phyloP scores from a whole-genome alignment of 2,888 invertebrate species.

The Caenorhabditis sinica region DNA sequence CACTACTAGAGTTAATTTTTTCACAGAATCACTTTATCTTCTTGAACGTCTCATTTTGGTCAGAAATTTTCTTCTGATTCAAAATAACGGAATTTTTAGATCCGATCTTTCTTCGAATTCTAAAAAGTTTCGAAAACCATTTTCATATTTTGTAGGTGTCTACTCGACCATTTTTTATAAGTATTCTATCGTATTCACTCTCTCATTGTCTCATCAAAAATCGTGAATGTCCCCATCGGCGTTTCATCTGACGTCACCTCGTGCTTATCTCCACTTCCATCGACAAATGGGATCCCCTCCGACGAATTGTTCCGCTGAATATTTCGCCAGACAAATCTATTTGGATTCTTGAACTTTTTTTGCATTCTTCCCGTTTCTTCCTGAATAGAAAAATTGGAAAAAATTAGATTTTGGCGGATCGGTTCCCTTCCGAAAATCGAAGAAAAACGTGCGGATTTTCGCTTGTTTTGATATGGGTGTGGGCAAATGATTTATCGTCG shows the following conservation, averaged over 20 bases:
- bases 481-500: neutral
- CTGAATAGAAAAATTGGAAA: neutral
- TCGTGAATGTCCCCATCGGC: neutral
- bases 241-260: constrained; percentile 9
- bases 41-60: no score
- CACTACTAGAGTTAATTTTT: no score
- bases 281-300: neutral
- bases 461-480: neutral
- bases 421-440: neutral
- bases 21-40: no score
- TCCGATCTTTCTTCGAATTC: no score
- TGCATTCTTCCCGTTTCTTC: neutral
- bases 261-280: constrained; percentile 11
- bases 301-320: neutral
- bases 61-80: no score
- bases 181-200: neutral
- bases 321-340: neutral
- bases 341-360: constrained; percentile 10
- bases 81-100: no score
- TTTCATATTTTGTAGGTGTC: neutral
- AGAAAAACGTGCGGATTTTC: neutral
- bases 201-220: constrained; percentile 5
- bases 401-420: neutral
- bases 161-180: no score
- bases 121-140: no score